phyloP scores from a whole-genome alignment of 2,888 invertebrate species.

The Caenorhabditis macrosperma region DNA sequence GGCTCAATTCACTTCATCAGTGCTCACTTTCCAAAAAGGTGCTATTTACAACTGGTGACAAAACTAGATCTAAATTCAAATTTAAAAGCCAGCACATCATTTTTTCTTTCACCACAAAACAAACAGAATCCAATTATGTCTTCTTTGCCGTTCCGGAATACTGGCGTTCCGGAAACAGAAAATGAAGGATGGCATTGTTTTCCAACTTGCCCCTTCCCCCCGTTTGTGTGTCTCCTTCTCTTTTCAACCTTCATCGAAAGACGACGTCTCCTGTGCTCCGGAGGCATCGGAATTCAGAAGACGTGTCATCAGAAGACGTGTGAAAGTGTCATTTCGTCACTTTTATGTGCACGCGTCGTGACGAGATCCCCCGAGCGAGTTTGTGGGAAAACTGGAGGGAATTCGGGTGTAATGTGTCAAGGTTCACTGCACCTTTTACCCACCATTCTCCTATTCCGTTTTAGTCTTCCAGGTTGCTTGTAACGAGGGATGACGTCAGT shows the following conservation, averaged over 20 bases:
- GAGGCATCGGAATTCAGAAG: neutral
- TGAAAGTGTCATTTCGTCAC: neutral
- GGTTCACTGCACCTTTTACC: neutral
- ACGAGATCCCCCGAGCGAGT: neutral
- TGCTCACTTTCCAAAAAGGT: no score
- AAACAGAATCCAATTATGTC: neutral
- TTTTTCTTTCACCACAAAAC: neutral
- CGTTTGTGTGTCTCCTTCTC: neutral
- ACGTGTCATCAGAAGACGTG: neutral
- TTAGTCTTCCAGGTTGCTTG: no score
- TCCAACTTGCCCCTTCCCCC: neutral
- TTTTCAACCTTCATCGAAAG: no score
- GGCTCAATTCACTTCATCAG: no score
- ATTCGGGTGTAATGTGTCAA: no score
- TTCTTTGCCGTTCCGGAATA: neutral
- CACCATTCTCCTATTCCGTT: neutral
- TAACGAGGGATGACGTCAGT: no score
- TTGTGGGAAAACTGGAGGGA: neutral
- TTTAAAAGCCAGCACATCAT: no score
- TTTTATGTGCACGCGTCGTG: neutral
- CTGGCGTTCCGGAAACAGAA: no score
- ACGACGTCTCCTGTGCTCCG: neutral
- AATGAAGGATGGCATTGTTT: neutral
- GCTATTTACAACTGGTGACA: no score
- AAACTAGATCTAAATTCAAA: no score